Conservation (phyloP, 2,888 invertebrate genomes). For the Nasonovia ribisnigri region DNA sequence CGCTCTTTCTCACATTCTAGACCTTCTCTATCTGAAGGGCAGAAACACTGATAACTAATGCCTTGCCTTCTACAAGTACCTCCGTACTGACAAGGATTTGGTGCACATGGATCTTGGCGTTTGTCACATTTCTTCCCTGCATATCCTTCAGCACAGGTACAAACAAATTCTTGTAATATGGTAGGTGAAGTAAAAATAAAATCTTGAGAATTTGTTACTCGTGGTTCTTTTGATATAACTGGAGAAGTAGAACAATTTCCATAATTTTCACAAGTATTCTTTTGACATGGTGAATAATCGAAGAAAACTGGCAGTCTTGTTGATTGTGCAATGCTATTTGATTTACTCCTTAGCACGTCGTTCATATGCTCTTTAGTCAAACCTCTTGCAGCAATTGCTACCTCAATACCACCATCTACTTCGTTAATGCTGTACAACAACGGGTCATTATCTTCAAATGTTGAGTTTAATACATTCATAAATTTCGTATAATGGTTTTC, state of each 20-base stretch:
- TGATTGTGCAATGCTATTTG: constrained; percentile 27
- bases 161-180: constrained; percentile 82
- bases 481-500: constrained; percentile 81
- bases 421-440: constrained; percentile 83
- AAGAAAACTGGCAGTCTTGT: constrained; percentile 73
- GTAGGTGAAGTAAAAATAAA: constrained; percentile 87
- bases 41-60: constrained; percentile 86
- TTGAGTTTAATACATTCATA: constrained; percentile 78
- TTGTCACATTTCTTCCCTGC: constrained; percentile 86
- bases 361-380: constrained; percentile 75
- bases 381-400: constrained; percentile 78
- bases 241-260: constrained; percentile 82
- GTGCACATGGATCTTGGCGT: constrained; percentile 90
- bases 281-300: constrained; percentile 84
- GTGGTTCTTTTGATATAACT: constrained; percentile 78
- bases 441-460: constrained; percentile 76
- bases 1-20: constrained; percentile 86
- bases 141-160: constrained; percentile 87
- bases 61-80: constrained; percentile 88
- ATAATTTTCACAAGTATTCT: constrained; percentile 82
- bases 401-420: constrained; percentile 76
- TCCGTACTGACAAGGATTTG: constrained; percentile 88
- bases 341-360: constrained; percentile 75
- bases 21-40: constrained; percentile 84
- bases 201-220: constrained; percentile 84